These are phyloP conservation scores for Pontoporia blainvillei DNA, from an alignment of 2,113 vertebrate genomes.

Conservation along the genomic window DNA sequence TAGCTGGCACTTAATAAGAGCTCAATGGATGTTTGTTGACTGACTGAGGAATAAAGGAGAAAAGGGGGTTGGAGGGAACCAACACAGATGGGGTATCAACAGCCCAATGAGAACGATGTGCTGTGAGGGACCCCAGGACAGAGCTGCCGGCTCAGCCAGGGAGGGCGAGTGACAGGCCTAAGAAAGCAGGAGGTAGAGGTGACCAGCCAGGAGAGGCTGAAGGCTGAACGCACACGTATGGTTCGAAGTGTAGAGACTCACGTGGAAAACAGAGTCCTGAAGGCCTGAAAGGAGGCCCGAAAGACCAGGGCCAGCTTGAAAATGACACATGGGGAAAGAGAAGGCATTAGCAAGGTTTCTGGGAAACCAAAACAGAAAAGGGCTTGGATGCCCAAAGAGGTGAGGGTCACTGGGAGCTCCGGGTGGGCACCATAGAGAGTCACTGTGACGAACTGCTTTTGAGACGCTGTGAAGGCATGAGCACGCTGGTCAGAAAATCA, in stretches of 20 bases:
- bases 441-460: background rate
- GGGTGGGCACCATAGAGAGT: background rate
- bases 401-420: accelerated
- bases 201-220: background rate
- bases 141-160: background rate
- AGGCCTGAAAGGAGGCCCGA: background rate
- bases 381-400: background rate
- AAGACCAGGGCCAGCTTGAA: background rate
- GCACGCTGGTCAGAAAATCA: too few relatives aligned
- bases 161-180: background rate
- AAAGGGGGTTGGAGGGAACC: background rate
- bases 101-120: accelerated
- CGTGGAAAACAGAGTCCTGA: background rate
- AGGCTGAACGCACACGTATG: accelerated
- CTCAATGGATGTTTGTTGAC: background rate
- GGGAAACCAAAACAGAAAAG: background rate
- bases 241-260: background rate
- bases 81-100: background rate
- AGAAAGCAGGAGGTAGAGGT: background rate
- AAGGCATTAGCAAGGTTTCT: background rate
- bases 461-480: background rate
- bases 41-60: background rate
- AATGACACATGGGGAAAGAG: background rate
- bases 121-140: background rate
- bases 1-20: background rate